These are phyloP conservation scores for Macropus fuliginosus DNA, from an alignment of 2,797 vertebrate genomes.

Conservation along the genomic window DNA sequence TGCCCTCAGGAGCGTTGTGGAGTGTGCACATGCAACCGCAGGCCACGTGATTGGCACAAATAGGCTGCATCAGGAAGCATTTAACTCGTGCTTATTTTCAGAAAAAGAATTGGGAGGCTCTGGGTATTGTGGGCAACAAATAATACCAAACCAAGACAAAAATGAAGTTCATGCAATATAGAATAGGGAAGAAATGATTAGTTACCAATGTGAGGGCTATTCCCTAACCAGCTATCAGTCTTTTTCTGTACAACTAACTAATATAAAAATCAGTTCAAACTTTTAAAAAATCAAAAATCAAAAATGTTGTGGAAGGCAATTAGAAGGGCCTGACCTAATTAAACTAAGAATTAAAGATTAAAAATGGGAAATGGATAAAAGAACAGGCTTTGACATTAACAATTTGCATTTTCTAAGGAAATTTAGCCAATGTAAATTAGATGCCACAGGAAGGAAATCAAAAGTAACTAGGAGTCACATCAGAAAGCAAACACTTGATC, in stretches of 20 bases:
- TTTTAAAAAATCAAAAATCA: not conserved
- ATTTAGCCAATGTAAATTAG: not conserved
- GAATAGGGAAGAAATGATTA: not conserved
- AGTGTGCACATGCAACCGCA: no score
- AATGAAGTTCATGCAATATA: not conserved
- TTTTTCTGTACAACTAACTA: not conserved
- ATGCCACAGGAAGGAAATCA: not conserved
- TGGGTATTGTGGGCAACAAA: not conserved
- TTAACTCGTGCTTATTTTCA: not conserved
- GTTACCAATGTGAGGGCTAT: not conserved
- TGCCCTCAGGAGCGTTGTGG: not conserved
- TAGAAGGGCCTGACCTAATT: not conserved
- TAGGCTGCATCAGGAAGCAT: not conserved
- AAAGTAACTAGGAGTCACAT: not conserved
- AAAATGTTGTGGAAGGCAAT: not conserved
- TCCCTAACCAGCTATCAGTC: not conserved
- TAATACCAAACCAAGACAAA: not conserved
- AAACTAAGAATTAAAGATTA: not conserved
- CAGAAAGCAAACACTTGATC: not conserved
- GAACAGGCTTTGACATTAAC: not conserved
- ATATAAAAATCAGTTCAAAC: not conserved
- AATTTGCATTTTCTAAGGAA: not conserved
- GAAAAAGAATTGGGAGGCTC: not conserved
- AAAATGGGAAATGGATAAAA: not conserved
- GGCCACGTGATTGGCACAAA: no score